Conservation (phyloP, 1,140 invertebrate genomes). For the Vollenhovia emeryi region DNA sequence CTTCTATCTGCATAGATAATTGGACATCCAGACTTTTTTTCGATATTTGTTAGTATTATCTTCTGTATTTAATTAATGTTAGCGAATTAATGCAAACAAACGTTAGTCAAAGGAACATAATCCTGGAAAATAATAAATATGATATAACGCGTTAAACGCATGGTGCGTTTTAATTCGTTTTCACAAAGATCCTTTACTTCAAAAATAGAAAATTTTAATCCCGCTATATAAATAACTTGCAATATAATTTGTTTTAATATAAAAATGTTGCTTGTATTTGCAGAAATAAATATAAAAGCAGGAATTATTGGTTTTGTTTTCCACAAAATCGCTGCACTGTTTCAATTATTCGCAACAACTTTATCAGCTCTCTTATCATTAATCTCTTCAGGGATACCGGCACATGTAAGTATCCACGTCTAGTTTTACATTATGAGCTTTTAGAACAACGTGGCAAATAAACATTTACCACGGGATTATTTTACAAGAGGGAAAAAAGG, state of each 20-base stretch:
- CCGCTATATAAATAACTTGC: neutral
- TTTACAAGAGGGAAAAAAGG: neutral
- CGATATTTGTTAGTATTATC: neutral
- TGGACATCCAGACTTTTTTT: no score
- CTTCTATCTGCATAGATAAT: neutral
- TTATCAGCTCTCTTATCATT: neutral
- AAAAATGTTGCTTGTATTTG: neutral
- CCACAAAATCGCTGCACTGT: neutral
- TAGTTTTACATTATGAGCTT: neutral
- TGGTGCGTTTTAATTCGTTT: neutral
- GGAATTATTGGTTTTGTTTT: neutral
- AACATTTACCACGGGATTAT: neutral
- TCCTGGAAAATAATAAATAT: neutral
- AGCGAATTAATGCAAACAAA: neutral
- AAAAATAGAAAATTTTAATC: neutral
- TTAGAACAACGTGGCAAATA: neutral
- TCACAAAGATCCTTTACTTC: neutral
- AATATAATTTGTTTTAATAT: conserved; percentile 3
- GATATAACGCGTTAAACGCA: neutral
- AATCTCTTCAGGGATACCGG: neutral
- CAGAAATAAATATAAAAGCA: conserved; percentile 2
- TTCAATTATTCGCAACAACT: neutral
- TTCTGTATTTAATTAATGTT: neutral
- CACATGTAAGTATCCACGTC: neutral
- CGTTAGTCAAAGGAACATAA: neutral